A percentile compares a stretch with the other conserved stretches of the same genome.
phyloP scores from a whole-genome alignment of 2,888 invertebrate species.

The Thecophora atra region DNA sequence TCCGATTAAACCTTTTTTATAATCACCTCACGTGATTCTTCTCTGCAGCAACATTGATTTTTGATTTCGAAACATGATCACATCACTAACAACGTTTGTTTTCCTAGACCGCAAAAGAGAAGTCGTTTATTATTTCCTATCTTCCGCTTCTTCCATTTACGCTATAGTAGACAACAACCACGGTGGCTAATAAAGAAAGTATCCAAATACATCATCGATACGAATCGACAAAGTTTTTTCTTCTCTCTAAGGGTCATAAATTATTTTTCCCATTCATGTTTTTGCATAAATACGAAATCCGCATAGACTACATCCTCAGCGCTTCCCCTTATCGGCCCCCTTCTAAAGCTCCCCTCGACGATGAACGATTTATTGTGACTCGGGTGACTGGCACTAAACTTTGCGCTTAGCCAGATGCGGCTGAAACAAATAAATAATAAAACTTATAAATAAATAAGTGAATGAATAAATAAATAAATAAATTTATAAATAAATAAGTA shows the following conservation, averaged over 20 bases:
- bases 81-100: too few species aligned
- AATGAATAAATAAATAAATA: too few species aligned
- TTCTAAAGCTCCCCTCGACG: background rate
- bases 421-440: too few species aligned
- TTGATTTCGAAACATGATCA: too few species aligned
- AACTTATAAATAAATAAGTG: too few species aligned
- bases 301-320: background rate
- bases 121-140: too few species aligned
- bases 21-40: too few species aligned
- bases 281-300: slow-evolving; percentile 27
- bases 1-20: too few species aligned
- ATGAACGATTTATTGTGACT: slow-evolving; percentile 5
- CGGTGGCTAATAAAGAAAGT: slow-evolving; percentile 6
- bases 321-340: background rate
- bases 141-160: too few species aligned
- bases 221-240: slow-evolving; percentile 25
- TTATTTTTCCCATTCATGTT: slow-evolving; percentile 45
- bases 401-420: slow-evolving; percentile 14
- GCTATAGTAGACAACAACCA: background rate
- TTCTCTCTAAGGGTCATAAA: slow-evolving; percentile 45
- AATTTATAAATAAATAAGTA: slow-evolving; percentile 22
- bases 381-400: slow-evolving; percentile 24
- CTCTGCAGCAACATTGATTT: too few species aligned
- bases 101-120: too few species aligned
- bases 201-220: slow-evolving; percentile 6